A percentile compares a stretch with the other conserved stretches of the same genome.
Conservation (phyloP, 1,140 invertebrate species). For the Tetraneura akinire region DNA sequence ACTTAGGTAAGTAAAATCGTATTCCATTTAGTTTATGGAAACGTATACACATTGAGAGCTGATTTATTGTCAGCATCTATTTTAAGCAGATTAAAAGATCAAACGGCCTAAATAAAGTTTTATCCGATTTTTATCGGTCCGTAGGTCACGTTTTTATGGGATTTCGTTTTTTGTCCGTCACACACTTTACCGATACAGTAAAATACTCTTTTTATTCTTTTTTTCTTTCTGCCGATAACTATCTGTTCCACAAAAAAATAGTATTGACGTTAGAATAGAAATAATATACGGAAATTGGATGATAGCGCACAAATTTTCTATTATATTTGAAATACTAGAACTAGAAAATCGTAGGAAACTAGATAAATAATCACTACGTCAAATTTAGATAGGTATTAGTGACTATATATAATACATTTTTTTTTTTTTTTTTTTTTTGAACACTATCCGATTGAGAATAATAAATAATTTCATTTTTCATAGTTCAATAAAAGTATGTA, state of each 20-base stretch:
- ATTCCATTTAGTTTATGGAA: not conserved
- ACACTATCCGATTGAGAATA: too few relatives aligned
- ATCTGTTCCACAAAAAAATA: not conserved
- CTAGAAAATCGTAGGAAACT: too few relatives aligned
- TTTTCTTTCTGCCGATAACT: not conserved
- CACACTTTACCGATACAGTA: not conserved
- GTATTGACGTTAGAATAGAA: constrained; percentile 17
- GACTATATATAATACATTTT: too few relatives aligned
- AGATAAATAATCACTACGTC: too few relatives aligned
- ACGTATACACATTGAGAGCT: not conserved
- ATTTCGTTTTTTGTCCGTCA: constrained; percentile 6
- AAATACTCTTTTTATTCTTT: constrained; percentile 17
- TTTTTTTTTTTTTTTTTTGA: too few relatives aligned
- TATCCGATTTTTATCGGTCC: constrained; percentile 48
- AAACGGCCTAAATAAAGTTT: constrained; percentile 40
- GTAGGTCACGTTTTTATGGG: constrained; percentile 44
- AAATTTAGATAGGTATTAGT: too few relatives aligned
- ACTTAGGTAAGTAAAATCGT: not conserved
- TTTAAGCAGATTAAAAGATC: constrained; percentile 48
- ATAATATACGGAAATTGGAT: not conserved
- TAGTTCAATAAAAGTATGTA: too few relatives aligned
- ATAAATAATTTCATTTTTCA: too few relatives aligned
- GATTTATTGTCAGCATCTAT: constrained; percentile 41
- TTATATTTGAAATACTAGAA: too few relatives aligned
- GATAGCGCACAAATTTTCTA: too few relatives aligned